A percentile compares a stretch with the other conserved stretches of the same genome.
These are phyloP conservation scores for Drosophila varians DNA, from an alignment of 1,140 invertebrate genomes.

Conservation along the genomic window DNA sequence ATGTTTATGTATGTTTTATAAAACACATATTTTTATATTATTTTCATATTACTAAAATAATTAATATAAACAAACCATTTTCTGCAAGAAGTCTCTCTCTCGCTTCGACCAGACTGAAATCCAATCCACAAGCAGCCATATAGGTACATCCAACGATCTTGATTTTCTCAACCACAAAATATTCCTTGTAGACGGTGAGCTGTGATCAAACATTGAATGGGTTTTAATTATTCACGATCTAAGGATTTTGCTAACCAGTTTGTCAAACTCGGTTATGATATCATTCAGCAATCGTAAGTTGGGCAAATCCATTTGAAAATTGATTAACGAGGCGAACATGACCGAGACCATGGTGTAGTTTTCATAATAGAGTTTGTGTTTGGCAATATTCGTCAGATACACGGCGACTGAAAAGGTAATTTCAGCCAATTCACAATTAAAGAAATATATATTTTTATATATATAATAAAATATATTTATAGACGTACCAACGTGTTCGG, in stretches of 20 bases:
- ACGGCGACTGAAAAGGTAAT: not conserved
- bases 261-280: conserved; percentile 95
- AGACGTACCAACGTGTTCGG: conserved; percentile 91
- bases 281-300: conserved; percentile 92
- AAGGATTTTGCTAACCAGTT: conserved; percentile 81
- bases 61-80: not conserved
- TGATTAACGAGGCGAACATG: conserved; percentile 95
- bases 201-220: not conserved
- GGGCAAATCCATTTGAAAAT: conserved; percentile 87
- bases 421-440: not conserved
- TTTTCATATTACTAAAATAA: not conserved
- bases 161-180: conserved; percentile 89
- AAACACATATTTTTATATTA: too few relatives aligned
- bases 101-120: conserved; percentile 67
- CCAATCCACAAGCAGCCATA: conserved; percentile 96
- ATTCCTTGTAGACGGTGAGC: conserved; percentile 36
- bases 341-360: conserved; percentile 92
- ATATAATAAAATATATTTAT: not conserved
- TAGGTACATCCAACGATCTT: conserved; percentile 97
- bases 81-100: not conserved
- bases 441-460: not conserved
- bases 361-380: conserved; percentile 92
- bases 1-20: too few relatives aligned
- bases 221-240: too few relatives aligned
- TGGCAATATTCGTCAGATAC: conserved; percentile 77